These are phyloP conservation scores for Perithous albicinctus DNA, from an alignment of 2,888 invertebrate genomes.

Conservation along the genomic window DNA sequence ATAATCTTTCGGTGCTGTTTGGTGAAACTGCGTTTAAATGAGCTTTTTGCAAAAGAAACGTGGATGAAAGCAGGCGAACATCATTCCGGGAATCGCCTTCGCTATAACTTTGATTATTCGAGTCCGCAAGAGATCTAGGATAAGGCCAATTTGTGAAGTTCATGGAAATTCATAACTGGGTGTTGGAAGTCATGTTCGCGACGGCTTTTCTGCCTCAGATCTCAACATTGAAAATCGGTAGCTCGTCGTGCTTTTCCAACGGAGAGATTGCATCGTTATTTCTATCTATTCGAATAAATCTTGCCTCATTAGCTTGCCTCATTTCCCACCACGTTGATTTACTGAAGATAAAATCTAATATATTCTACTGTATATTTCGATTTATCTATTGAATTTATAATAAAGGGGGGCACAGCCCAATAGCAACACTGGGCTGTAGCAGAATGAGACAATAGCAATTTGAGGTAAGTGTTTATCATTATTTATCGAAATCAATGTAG, in stretches of 20 bases:
- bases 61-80: constrained; percentile 11
- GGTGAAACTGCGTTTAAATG: neutral
- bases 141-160: constrained; percentile 52
- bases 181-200: neutral
- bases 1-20: neutral
- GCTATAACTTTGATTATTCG: constrained; percentile 44
- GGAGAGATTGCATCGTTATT: constrained; percentile 48
- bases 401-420: too few species aligned
- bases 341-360: neutral
- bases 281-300: constrained; percentile 57
- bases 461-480: neutral
- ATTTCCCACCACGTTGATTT: neutral
- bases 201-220: neutral
- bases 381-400: too few species aligned
- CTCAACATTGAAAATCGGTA: constrained; percentile 14
- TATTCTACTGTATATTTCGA: neutral
- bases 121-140: constrained; percentile 12
- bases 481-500: neutral
- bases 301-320: constrained; percentile 45
- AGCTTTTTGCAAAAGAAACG: neutral
- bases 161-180: constrained; percentile 42
- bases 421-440: too few species aligned
- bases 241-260: neutral
- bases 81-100: neutral
- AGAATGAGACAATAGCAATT: too few species aligned